Percentiles rank a stretch among this genome's conserved stretches.
phyloP scores from a whole-genome alignment of 2,113 vertebrate species.

The Spea bombifrons region DNA sequence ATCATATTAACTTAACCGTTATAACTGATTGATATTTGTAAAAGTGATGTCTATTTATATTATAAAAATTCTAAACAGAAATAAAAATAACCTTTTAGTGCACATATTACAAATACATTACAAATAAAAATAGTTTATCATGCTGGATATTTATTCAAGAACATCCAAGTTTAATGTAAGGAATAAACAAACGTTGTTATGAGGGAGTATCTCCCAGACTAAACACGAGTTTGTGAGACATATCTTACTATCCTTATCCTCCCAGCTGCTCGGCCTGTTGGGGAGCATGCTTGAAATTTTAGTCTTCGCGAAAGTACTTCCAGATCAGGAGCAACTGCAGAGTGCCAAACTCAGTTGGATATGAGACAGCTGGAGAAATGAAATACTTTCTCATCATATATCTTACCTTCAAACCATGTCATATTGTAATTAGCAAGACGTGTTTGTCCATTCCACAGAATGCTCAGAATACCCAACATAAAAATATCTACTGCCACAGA shows the following conservation, averaged over 20 bases:
- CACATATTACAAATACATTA: too few species aligned
- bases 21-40: too few species aligned
- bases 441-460: not conserved
- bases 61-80: too few species aligned
- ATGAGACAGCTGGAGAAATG: constrained; percentile 22
- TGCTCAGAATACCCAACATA: too few species aligned
- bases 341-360: constrained; percentile 33
- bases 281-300: constrained; percentile 23
- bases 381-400: constrained; percentile 33
- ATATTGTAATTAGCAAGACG: constrained; percentile 25
- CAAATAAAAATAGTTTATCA: not conserved
- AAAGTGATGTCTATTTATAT: too few species aligned
- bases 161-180: not conserved
- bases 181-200: constrained; percentile 29
- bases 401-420: constrained; percentile 32
- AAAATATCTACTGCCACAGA: too few species aligned
- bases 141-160: not conserved
- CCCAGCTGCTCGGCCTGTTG: constrained; percentile 17
- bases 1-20: too few species aligned
- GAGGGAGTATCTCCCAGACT: constrained; percentile 6
- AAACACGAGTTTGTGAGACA: constrained; percentile 26
- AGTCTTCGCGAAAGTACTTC: constrained; percentile 15
- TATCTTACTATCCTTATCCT: constrained; percentile 4
- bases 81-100: too few species aligned
- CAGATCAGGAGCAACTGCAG: constrained; percentile 27